phyloP scores from a whole-genome alignment of 2,113 vertebrate genomes.

The Tyrannus savana region DNA sequence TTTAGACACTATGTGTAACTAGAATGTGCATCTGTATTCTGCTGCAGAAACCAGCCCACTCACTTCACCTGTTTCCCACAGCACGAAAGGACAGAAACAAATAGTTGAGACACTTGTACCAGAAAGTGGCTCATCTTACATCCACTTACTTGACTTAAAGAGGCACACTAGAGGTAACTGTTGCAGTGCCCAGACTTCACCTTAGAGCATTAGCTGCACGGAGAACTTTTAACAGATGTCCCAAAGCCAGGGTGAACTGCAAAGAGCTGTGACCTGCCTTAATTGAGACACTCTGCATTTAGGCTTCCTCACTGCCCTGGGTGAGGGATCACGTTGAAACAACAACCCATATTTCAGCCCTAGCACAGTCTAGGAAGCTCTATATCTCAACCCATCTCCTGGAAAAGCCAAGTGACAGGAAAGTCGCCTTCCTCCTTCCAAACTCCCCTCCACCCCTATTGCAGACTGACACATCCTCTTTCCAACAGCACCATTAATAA shows the following conservation, averaged over 20 bases:
- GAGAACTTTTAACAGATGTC: not conserved
- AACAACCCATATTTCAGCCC: fast-evolving
- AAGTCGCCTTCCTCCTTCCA: not conserved
- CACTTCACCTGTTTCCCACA: not conserved
- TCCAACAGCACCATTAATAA: not conserved
- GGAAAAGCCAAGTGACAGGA: not conserved
- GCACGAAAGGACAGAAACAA: not conserved
- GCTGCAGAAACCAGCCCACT: not conserved
- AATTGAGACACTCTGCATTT: not conserved
- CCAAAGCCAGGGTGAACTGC: fast-evolving
- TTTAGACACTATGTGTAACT: not conserved
- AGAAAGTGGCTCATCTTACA: not conserved
- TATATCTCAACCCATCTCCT: fast-evolving
- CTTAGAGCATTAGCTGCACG: not conserved
- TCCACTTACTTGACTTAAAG: not conserved
- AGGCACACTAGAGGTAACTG: not conserved
- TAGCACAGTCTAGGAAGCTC: not conserved
- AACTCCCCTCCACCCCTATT: not conserved
- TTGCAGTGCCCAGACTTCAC: not conserved
- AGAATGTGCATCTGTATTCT: not conserved
- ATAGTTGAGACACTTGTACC: not conserved
- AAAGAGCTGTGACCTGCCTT: not conserved
- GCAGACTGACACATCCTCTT: not conserved
- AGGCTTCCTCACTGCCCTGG: not conserved
- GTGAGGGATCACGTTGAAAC: not conserved